Base-by-base conservation (phyloP, 1,140 invertebrate genomes). In the Lanistes nyassanus region DNA sequence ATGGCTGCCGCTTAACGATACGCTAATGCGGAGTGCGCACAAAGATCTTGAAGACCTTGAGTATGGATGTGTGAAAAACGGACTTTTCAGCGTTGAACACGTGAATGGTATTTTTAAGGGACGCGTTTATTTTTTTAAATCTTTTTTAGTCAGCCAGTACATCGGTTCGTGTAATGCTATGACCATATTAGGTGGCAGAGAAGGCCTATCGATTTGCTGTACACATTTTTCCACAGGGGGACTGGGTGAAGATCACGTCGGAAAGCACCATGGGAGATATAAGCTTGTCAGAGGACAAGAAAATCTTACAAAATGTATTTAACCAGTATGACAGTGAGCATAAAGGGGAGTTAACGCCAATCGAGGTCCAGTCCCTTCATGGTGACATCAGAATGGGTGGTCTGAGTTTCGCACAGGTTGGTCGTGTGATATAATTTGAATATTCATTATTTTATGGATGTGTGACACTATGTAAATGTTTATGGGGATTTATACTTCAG, bases 351-450 rank as follows among this genome's bases (percentile, higher is more conserved):
- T 71, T 88, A 26, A 79, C 78, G 56, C 77, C 82, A 31, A 69
- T 83, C 39, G 81, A 87, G 69, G 53, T 87, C 29, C 86, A 88
- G 76, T 80, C 73, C 34, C 72, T 87, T 21, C 84, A 88, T 81
- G 83, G 79, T 47, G 83, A 84, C 71, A 65, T 88, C n/a, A 67
- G 87, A 47, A 84, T 87, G 77, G 87, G 87, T 26, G 85, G 86
- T 42, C 81, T 88, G 31, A 88, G 87, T 79, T 74, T 87, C 60
- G 83, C 84, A 76, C 87, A 88, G 82, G 87, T 87, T 37, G 29
- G 36, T 36, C n/a, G n/a, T n/a, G n/a, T n/a, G n/a, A n/a, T n/a
- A n/a, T n/a, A n/a, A n/a, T n/a, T n/a, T n/a, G n/a, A n/a, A n/a
- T n/a, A n/a, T n/a, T n/a, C n/a, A n/a, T n/a, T n/a, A n/a, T n/a